Conservation (phyloP, 2,797 vertebrate genomes). For the Anas acuta region DNA sequence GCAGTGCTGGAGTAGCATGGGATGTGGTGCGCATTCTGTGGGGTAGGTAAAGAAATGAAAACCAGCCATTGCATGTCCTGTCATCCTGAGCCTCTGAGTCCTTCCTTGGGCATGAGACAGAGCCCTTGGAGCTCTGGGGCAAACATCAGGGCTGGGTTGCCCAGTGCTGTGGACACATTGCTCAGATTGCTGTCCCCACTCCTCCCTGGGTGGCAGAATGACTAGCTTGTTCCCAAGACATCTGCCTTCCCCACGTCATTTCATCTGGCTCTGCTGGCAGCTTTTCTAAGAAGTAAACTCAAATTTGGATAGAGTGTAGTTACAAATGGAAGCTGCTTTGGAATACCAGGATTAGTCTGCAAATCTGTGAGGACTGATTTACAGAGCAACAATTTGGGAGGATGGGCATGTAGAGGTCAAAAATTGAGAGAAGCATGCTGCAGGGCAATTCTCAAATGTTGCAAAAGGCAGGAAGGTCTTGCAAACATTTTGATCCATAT, state of each 20-base stretch:
- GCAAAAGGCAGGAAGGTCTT: neutral
- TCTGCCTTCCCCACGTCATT: neutral
- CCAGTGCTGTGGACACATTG: rapidly evolving
- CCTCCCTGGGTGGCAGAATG: neutral
- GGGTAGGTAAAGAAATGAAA: neutral
- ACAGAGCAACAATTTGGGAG: neutral
- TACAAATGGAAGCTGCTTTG: neutral
- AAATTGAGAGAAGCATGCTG: neutral
- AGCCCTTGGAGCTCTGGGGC: neutral
- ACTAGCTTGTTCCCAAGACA: neutral
- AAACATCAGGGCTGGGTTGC: neutral
- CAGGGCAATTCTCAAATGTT: neutral
- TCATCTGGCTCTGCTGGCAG: neutral
- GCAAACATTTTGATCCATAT: neutral
- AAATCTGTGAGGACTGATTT: neutral
- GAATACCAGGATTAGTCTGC: neutral
- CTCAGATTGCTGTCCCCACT: rapidly evolving
- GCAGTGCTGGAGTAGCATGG: neutral
- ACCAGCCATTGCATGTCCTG: neutral
- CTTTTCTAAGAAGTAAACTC: neutral
- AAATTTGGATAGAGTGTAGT: neutral
- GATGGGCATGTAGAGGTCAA: neutral
- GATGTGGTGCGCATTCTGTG: no score
- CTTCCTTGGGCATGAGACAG: neutral
- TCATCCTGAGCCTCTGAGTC: rapidly evolving